Percentiles rank a stretch among this genome's conserved stretches.
These are phyloP conservation scores for Tamandua tetradactyla DNA, from an alignment of 2,797 vertebrate genomes.

Conservation along the genomic window DNA sequence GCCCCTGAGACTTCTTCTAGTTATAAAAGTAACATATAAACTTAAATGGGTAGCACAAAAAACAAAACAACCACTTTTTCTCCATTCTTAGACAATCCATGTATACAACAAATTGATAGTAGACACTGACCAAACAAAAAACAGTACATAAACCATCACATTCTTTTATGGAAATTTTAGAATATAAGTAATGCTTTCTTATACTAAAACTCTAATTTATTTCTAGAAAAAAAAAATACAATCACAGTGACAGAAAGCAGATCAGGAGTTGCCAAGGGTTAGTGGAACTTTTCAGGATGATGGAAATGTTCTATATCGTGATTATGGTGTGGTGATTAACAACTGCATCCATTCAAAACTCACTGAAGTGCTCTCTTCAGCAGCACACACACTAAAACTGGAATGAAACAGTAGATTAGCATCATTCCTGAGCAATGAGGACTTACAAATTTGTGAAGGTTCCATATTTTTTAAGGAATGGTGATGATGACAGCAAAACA, in stretches of 20 bases:
- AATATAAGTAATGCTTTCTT: slow-evolving; percentile 48
- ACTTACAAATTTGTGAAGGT: no score
- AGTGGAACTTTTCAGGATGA: background rate
- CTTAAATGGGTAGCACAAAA: slow-evolving; percentile 79
- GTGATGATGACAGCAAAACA: no score
- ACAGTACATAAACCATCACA: slow-evolving; percentile 76
- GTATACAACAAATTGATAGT: slow-evolving; percentile 80
- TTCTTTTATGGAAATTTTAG: slow-evolving; percentile 77
- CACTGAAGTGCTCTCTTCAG: background rate
- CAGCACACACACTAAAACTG: no score
- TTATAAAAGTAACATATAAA: slow-evolving; percentile 83
- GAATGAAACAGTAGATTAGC: no score
- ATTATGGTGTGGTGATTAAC: background rate
- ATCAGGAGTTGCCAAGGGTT: background rate
- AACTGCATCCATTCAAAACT: background rate
- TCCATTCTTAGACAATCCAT: slow-evolving; percentile 78
- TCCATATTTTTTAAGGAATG: no score
- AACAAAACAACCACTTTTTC: slow-evolving; percentile 66
- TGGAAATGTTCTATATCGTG: background rate
- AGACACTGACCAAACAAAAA: slow-evolving; percentile 81
- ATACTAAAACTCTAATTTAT: slow-evolving; percentile 74
- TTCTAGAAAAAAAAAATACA: slow-evolving; percentile 27
- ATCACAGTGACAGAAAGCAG: background rate
- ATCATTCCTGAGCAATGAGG: no score
- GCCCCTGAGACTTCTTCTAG: slow-evolving; percentile 73